Percentiles rank a stretch among this genome's conserved stretches.
Evolutionary conservation across 2,888 invertebrate genomes (phyloP).

Genomic region (Eilema depressum): DNA sequence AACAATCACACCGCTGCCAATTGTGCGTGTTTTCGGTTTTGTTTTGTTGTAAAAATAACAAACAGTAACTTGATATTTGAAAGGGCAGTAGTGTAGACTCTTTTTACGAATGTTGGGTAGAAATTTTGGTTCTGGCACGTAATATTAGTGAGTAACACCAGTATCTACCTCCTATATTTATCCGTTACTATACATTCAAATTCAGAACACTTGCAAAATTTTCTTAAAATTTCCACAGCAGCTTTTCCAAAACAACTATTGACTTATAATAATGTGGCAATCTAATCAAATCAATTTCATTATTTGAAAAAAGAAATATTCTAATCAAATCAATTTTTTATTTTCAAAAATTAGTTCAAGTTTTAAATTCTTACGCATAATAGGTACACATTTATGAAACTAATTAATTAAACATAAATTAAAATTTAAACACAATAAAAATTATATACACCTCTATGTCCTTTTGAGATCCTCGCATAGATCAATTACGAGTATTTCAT

Average conservation of each 20-base stretch:
- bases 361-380: too few relatives aligned
- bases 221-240: background rate
- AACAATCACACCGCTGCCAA: constrained; percentile 74
- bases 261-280: too few relatives aligned
- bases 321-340: too few relatives aligned
- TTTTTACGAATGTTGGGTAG: constrained; percentile 40
- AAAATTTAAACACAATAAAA: too few relatives aligned
- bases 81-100: constrained; percentile 30
- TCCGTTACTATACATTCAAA: background rate
- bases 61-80: constrained; percentile 52
- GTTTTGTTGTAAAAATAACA: constrained; percentile 57
- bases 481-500: too few relatives aligned
- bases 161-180: background rate
- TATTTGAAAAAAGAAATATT: too few relatives aligned
- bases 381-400: too few relatives aligned
- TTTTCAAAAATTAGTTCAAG: too few relatives aligned
- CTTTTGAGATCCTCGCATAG: too few relatives aligned
- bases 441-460: too few relatives aligned
- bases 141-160: constrained; percentile 9
- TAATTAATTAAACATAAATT: too few relatives aligned
- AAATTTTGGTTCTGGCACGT: constrained; percentile 28
- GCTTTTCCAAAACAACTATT: background rate
- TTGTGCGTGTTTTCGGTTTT: constrained; percentile 64
- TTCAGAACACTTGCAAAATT: background rate
- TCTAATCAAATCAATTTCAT: too few relatives aligned